Percentiles rank a stretch among this genome's conserved stretches.
Conservation (phyloP, 2,888 invertebrate genomes). For the Dilophus febrilis region DNA sequence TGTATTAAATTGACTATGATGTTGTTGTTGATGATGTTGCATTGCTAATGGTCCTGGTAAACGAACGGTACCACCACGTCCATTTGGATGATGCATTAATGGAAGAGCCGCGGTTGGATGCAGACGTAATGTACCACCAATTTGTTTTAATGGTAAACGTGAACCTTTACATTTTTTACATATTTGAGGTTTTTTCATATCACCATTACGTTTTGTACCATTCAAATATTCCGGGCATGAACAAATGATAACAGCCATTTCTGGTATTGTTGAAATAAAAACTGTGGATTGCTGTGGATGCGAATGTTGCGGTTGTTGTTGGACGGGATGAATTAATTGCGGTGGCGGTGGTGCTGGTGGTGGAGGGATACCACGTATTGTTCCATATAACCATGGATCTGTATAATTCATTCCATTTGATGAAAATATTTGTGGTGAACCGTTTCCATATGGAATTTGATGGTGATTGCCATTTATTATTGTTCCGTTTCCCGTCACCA, state of each 20-base stretch:
- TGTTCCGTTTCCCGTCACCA: constrained; percentile 8
- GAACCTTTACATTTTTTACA: constrained; percentile 76
- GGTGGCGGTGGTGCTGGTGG: constrained; percentile 16
- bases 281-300: too few relatives aligned
- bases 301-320: constrained; percentile 2
- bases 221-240: constrained; percentile 65
- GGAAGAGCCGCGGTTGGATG: constrained; percentile 18
- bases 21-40: constrained; percentile 27
- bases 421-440: neutral
- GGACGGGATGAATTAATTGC: constrained; percentile 32
- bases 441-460: too few relatives aligned
- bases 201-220: constrained; percentile 58
- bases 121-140: constrained; percentile 51
- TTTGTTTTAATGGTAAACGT: constrained; percentile 49
- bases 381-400: constrained; percentile 73
- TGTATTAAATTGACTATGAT: too few relatives aligned
- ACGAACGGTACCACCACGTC: constrained; percentile 44
- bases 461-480: too few relatives aligned
- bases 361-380: constrained; percentile 40
- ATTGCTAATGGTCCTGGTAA: constrained; percentile 33
- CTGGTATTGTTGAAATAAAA: constrained; percentile 2
- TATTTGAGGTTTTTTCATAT: constrained; percentile 54
- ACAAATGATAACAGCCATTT: constrained; percentile 52
- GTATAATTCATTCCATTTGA: constrained; percentile 60
- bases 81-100: constrained; percentile 16